Evolutionary conservation across 2,888 invertebrate genomes (phyloP).

Genomic region (Epinotia bilunana): DNA sequence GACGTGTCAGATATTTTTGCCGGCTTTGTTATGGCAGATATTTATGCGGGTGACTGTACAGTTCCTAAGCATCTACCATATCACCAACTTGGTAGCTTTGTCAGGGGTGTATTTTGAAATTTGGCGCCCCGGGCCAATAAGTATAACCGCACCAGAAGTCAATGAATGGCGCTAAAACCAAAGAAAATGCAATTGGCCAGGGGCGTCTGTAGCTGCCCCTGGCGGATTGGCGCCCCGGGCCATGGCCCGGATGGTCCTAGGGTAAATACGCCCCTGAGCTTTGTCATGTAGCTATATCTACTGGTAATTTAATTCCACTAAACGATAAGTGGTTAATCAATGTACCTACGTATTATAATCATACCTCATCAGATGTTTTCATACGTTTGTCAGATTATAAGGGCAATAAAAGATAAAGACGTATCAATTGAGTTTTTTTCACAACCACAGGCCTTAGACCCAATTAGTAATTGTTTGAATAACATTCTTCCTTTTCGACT

Average conservation of each 20-base stretch:
- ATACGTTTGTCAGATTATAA: conserved; percentile 32
- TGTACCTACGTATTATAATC: conserved; percentile 22
- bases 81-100: neutral
- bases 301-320: neutral
- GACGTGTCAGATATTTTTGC: too few relatives aligned
- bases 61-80: conserved; percentile 6
- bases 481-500: neutral
- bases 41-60: too few relatives aligned
- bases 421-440: conserved; percentile 8
- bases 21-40: too few relatives aligned
- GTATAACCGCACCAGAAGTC: too few relatives aligned
- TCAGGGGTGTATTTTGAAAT: too few relatives aligned
- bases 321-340: neutral
- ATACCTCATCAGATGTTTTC: conserved; percentile 33
- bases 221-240: too few relatives aligned
- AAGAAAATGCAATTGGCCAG: too few relatives aligned
- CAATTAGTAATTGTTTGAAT: neutral
- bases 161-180: too few relatives aligned
- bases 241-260: too few relatives aligned
- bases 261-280: too few relatives aligned
- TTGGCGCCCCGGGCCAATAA: too few relatives aligned
- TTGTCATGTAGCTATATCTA: neutral
- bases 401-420: conserved; percentile 34
- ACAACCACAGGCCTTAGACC: neutral
- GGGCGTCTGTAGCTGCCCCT: too few relatives aligned